These are phyloP conservation scores for Pachycephus smyrnensis DNA, from an alignment of 2,888 invertebrate species.

Conservation along the genomic window DNA sequence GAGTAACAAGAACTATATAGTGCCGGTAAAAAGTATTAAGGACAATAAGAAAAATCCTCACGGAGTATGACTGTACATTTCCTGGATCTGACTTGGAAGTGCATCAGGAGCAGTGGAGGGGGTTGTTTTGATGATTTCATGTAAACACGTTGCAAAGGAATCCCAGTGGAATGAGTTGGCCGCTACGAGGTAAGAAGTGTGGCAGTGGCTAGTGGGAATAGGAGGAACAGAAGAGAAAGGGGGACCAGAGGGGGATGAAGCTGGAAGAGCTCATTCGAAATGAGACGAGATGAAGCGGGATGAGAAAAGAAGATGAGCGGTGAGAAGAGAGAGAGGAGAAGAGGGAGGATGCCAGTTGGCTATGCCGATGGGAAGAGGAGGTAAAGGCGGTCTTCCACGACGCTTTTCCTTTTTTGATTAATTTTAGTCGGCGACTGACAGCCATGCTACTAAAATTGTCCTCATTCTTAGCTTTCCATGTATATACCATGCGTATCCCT, in stretches of 20 bases:
- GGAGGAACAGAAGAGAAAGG: background rate
- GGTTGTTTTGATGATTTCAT: conserved; percentile 45
- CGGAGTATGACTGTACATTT: too few species aligned
- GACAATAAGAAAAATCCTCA: too few species aligned
- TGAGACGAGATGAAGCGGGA: background rate
- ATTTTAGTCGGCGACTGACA: conserved; percentile 42
- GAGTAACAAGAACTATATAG: too few species aligned
- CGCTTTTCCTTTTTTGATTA: conserved; percentile 34
- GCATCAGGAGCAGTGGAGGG: conserved; percentile 9
- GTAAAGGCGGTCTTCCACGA: conserved; percentile 12
- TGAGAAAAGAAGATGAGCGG: background rate
- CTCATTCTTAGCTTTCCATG: conserved; percentile 44
- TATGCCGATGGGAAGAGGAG: conserved; percentile 1
- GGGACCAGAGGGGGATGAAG: background rate
- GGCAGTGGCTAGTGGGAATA: background rate
- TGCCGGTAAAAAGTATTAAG: too few species aligned
- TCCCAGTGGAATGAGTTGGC: conserved; percentile 31
- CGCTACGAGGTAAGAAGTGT: conserved; percentile 24
- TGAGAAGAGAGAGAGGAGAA: background rate
- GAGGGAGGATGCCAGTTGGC: conserved; percentile 2
- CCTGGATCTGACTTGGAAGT: too few species aligned
- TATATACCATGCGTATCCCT: conserved; percentile 6
- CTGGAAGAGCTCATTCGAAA: background rate
- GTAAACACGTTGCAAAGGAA: conserved; percentile 43
- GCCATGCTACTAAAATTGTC: conserved; percentile 44